phyloP scores from a whole-genome alignment of 1,140 invertebrate genomes.

The Trachymyrmex cornetzi region DNA sequence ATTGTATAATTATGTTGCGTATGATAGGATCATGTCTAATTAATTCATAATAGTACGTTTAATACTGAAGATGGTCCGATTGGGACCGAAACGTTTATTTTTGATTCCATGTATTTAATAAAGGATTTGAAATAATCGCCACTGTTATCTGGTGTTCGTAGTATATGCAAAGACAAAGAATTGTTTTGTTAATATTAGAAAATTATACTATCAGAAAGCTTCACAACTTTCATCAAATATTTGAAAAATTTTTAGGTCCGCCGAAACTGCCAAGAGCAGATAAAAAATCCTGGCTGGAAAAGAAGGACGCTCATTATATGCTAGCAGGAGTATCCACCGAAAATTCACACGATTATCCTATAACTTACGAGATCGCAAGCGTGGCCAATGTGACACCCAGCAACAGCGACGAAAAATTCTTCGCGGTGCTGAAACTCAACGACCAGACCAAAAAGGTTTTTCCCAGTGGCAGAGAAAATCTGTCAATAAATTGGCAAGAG shows the following conservation, averaged over 20 bases:
- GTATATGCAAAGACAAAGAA: too few species aligned
- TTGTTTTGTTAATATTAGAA: too few species aligned
- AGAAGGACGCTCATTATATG: conserved; percentile 72
- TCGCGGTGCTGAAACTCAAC: conserved; percentile 66
- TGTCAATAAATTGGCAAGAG: conserved; percentile 80
- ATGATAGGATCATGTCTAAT: too few species aligned
- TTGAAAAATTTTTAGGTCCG: conserved; percentile 38
- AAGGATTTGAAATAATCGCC: too few species aligned
- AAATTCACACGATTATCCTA: conserved; percentile 53
- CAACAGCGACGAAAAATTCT: conserved; percentile 77
- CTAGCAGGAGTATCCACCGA: conserved; percentile 58
- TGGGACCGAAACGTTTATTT: too few species aligned
- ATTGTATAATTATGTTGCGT: too few species aligned
- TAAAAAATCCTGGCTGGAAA: conserved; percentile 68
- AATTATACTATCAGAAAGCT: background rate
- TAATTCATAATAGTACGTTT: too few species aligned
- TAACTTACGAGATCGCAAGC: conserved; percentile 73
- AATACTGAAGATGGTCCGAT: too few species aligned
- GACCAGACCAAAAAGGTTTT: conserved; percentile 69
- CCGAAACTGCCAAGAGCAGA: conserved; percentile 48
- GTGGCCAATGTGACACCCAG: conserved; percentile 69
- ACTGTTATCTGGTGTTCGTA: too few species aligned
- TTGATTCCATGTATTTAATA: too few species aligned
- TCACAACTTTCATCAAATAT: conserved; percentile 21
- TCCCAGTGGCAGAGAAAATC: conserved; percentile 76